Evolutionary conservation across 2,113 vertebrate species (phyloP).

Genomic region (Polypterus senegalus): DNA sequence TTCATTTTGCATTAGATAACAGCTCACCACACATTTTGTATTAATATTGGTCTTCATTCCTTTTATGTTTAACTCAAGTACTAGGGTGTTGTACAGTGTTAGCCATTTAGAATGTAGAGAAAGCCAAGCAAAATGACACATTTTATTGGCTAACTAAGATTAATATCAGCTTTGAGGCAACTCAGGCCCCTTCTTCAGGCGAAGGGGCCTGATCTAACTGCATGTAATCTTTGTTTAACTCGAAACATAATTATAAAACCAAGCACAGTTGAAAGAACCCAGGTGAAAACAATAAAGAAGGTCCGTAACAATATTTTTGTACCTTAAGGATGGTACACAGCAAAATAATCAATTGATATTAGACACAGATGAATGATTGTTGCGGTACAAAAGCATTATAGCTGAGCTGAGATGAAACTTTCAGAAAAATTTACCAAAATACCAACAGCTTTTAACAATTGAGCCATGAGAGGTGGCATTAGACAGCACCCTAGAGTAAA

Average conservation of each 20-base stretch:
- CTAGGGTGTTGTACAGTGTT: too few relatives aligned
- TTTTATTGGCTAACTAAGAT: too few relatives aligned
- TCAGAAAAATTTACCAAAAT: conserved; percentile 61
- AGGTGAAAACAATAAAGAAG: conserved; percentile 19
- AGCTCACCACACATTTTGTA: too few relatives aligned
- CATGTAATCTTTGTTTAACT: conserved; percentile 32
- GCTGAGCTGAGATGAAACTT: conserved; percentile 55
- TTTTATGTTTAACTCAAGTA: too few relatives aligned
- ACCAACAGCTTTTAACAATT: conserved; percentile 62
- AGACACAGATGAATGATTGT: conserved; percentile 65
- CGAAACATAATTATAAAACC: conserved; percentile 17
- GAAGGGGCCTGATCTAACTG: too few relatives aligned
- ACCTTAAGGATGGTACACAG: conserved; percentile 17
- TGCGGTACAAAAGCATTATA: conserved; percentile 55
- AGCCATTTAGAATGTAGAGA: too few relatives aligned
- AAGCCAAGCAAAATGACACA: too few relatives aligned
- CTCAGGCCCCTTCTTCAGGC: too few relatives aligned
- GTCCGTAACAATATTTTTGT: conserved; percentile 14
- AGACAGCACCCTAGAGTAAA: conserved; percentile 50
- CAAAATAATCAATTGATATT: too few relatives aligned
- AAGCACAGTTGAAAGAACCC: conserved; percentile 17
- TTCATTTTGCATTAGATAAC: too few relatives aligned
- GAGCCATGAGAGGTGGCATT: conserved; percentile 66
- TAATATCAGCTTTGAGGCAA: too few relatives aligned
- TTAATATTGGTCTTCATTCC: too few relatives aligned